Base-by-base conservation (phyloP, 2,113 vertebrate genomes). In the Lamprologus lemairii region DNA sequence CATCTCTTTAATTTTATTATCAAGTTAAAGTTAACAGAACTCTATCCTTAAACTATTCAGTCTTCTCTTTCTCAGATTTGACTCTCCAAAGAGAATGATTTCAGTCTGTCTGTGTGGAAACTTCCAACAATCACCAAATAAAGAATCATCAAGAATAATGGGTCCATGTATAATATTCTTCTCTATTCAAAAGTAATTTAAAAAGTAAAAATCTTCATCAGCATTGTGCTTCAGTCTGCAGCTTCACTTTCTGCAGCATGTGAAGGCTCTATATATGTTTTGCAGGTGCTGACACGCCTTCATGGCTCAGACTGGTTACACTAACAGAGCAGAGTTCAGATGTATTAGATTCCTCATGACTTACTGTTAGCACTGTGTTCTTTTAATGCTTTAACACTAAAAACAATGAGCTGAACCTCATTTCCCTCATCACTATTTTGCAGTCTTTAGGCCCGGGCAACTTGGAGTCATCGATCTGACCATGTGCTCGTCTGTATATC, bases 201-300 rank as follows among this genome's bases (percentile, higher is more conserved):
- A 55, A 55, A 55, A 54, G 10, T 4, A 54, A 54, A 55, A 55
- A 23, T 26, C 54, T 55, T 55, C 21, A 14, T 55, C 21, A 26
- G 11, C 21, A 0, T 0, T 55, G 54, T 57, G 0, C 54, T 57
- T 57, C 54, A 57, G 54, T 0, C 7, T 57, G 54, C 54, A 14
- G 54, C 54, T 14, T 26, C 54, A 57, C 54, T 57, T 26, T 7
- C 54, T 57, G 54, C 21, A 57, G 12, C 12, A 57, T 57, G 7
- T 8, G 3, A 57, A 57, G 0, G 23, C 21, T 57, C 12, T 57
- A 26, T 26, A 57, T 57, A 57, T 26, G 54, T 57, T 57, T 57
- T 57, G 54, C 54, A 57, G 54, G 54, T 26, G 21, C 54, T 57
- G 12, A 57, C 12, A 57, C 21, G 7, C 21, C 21, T 26, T 26